Percentiles rank a stretch among this genome's conserved stretches.
These are phyloP conservation scores for Iselma pallidipennis DNA, from an alignment of 2,888 invertebrate species.

Conservation along the genomic window DNA sequence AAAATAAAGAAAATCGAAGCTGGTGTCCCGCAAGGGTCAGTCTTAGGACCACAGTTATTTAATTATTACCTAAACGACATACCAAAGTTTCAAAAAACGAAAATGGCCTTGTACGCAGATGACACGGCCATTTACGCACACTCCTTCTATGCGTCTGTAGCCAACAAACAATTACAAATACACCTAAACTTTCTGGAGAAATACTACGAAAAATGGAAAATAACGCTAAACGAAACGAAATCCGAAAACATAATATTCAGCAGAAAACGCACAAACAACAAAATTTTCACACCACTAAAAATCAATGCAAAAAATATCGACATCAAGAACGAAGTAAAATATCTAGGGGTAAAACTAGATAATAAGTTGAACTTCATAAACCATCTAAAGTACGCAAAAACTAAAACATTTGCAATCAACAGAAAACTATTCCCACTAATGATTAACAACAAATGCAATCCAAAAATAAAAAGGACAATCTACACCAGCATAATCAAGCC, in stretches of 20 bases:
- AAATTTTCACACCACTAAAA: not conserved
- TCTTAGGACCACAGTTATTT: conserved; percentile 10
- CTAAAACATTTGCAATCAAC: not conserved
- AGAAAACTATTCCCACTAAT: not conserved
- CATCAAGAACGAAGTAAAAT: not conserved
- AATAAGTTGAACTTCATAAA: not conserved
- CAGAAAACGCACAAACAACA: conserved; percentile 1
- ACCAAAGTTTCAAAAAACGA: not conserved
- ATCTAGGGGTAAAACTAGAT: conserved; percentile 2
- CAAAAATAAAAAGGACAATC: conserved; percentile 30
- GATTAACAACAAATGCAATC: not conserved
- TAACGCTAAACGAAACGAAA: not conserved
- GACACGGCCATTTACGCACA: conserved; percentile 2
- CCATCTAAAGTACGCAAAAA: not conserved
- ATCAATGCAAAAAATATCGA: not conserved
- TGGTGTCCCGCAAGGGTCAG: conserved; percentile 30
- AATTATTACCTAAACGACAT: not conserved
- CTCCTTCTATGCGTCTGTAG: not conserved
- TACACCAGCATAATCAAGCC: conserved; percentile 35
- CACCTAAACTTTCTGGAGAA: not conserved
- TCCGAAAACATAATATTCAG: conserved; percentile 1
- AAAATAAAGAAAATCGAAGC: conserved; percentile 7
- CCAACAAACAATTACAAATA: not conserved
- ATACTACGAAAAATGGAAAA: conserved; percentile 6
- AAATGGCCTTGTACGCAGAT: not conserved